phyloP scores from a whole-genome alignment of 2,113 vertebrate genomes.

The Percopsis transmontana region DNA sequence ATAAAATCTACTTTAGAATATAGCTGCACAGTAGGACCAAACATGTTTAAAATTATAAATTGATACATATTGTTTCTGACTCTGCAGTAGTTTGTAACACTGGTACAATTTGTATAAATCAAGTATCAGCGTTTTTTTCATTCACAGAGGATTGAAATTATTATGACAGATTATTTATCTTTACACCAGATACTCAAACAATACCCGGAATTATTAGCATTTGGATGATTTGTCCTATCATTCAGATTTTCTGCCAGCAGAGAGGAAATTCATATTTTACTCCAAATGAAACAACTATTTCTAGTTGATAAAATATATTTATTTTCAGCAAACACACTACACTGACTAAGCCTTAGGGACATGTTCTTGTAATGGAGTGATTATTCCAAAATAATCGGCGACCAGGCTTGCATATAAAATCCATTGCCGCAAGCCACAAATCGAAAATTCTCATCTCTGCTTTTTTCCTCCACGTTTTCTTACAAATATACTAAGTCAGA shows the following conservation, averaged over 20 bases:
- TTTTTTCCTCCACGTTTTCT: conserved; percentile 15
- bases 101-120: neutral
- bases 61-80: no score
- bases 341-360: conserved; percentile 66
- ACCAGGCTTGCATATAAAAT: conserved; percentile 69
- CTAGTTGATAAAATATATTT: conserved; percentile 69
- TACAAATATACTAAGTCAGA: conserved; percentile 60
- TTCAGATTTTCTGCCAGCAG: conserved; percentile 39
- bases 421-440: conserved; percentile 64
- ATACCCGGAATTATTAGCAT: conserved; percentile 9
- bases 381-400: conserved; percentile 80
- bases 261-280: conserved; percentile 56
- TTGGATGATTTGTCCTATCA: conserved; percentile 27
- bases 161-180: neutral
- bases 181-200: conserved; percentile 12
- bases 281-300: conserved; percentile 55
- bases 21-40: no score
- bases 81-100: neutral
- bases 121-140: neutral
- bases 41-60: no score
- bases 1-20: no score
- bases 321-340: conserved; percentile 60
- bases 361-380: conserved; percentile 78
- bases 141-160: conserved; percentile 12
- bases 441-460: conserved; percentile 68